Evolutionary conservation across 2,888 invertebrate species (phyloP).

Genomic region (Andricus quercusramuli): DNA sequence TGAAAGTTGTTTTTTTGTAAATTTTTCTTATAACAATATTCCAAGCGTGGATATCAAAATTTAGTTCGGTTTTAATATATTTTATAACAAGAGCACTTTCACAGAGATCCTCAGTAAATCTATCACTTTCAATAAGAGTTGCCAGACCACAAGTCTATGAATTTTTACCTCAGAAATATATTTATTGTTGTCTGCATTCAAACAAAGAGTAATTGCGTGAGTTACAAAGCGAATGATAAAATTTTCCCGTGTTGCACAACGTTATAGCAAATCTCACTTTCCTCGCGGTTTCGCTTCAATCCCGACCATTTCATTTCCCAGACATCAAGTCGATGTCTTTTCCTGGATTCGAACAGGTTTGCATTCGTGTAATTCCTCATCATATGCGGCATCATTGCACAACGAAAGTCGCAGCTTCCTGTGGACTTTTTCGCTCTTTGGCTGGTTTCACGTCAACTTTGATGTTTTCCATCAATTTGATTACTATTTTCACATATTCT

Average conservation of each 20-base stretch:
- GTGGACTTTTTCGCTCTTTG: neutral
- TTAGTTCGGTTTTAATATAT: neutral
- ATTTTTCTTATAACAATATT: neutral
- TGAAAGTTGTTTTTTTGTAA: no score
- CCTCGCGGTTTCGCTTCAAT: slow-evolving; percentile 7
- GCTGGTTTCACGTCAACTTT: neutral
- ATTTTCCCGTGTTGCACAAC: slow-evolving; percentile 15
- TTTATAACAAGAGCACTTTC: neutral
- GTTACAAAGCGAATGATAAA: slow-evolving; percentile 27
- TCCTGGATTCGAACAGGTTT: slow-evolving; percentile 51
- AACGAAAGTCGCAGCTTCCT: neutral
- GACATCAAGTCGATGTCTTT: slow-evolving; percentile 45
- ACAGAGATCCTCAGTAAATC: neutral
- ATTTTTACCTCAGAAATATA: slow-evolving; percentile 6
- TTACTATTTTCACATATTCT: neutral
- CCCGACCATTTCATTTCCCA: slow-evolving; percentile 20
- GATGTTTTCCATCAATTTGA: neutral
- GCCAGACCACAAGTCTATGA: neutral
- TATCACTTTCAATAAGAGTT: slow-evolving; percentile 15
- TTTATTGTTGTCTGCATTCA: neutral
- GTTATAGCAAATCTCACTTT: slow-evolving; percentile 26
- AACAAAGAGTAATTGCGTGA: slow-evolving; percentile 21
- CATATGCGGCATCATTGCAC: neutral
- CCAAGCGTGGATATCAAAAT: neutral
- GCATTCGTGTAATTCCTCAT: slow-evolving; percentile 10